Evolutionary conservation across 2,797 vertebrate species (phyloP).

Genomic region (Crypturellus tataupa): DNA sequence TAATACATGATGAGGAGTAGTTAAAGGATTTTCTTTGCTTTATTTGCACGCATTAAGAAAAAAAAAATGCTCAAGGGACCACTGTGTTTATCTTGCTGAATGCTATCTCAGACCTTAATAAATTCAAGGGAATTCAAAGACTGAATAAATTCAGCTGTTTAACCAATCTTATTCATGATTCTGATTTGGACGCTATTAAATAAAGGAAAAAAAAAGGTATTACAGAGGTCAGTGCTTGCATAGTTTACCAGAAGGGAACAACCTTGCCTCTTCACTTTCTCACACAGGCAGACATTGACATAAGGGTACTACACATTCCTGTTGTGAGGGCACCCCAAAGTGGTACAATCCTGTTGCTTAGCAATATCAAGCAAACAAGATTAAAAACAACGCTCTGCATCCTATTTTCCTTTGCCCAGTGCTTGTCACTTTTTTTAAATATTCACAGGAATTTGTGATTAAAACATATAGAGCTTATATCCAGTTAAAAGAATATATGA

Average conservation of each 20-base stretch:
- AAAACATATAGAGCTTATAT: not conserved
- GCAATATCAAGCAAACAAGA: conserved; percentile 22
- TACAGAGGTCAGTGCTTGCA: not conserved
- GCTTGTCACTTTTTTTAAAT: not conserved
- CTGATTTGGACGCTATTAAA: not conserved
- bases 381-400: not conserved
- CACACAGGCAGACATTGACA: not conserved
- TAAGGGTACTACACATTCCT: not conserved
- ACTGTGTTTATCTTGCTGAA: not conserved
- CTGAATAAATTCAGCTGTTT: not conserved
- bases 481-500: not conserved
- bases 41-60: not conserved
- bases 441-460: not conserved
- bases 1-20: not conserved
- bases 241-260: not conserved
- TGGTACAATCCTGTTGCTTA: conserved; percentile 17
- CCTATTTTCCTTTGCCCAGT: not conserved
- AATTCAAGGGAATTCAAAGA: not conserved
- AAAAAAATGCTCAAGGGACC: not conserved
- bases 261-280: not conserved
- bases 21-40: not conserved
- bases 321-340: not conserved
- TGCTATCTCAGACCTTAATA: not conserved
- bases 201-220: not conserved
- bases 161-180: not conserved